These are phyloP conservation scores for Temnothorax rugatulus DNA, from an alignment of 2,888 invertebrate genomes.

Conservation along the genomic window DNA sequence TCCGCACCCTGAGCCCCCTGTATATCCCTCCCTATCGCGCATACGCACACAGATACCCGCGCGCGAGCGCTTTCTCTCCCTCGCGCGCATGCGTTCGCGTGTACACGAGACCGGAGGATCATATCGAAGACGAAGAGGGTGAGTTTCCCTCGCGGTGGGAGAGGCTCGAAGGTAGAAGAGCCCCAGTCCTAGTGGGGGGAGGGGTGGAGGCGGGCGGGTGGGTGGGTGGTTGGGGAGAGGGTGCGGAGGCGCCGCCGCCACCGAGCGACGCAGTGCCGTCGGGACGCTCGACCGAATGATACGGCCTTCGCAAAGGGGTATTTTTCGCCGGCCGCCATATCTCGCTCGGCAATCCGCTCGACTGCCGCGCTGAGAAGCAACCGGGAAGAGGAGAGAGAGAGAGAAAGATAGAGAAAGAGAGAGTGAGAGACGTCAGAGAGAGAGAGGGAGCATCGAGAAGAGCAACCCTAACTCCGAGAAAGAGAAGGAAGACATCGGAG, in stretches of 20 bases:
- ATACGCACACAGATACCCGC: neutral
- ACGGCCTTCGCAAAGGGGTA: conserved; percentile 64
- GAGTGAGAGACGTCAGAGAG: neutral
- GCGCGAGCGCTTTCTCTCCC: neutral
- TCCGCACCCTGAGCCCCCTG: conserved; percentile 54
- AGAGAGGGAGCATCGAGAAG: neutral
- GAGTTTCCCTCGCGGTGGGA: conserved; percentile 50
- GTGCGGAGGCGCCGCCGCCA: conserved; percentile 83
- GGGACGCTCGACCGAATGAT: conserved; percentile 83
- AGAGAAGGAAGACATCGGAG: conserved; percentile 26
- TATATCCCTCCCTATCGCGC: conserved; percentile 57
- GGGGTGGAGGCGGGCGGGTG: conserved; percentile 20
- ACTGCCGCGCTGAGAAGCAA: conserved; percentile 29
- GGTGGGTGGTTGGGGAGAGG: conserved; percentile 73
- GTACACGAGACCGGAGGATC: conserved; percentile 68
- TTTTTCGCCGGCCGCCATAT: conserved; percentile 56
- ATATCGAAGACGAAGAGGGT: conserved; percentile 59
- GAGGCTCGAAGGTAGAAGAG: conserved; percentile 54
- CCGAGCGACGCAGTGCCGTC: conserved; percentile 85
- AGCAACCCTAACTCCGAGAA: neutral
- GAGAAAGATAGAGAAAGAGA: neutral
- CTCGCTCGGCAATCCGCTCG: conserved; percentile 49
- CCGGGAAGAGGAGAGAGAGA: conserved; percentile 12
- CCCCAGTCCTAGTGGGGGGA: conserved; percentile 43
- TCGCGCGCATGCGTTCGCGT: conserved; percentile 53